Evolutionary conservation across 2,113 vertebrate genomes (phyloP).

Genomic region (Lontra canadensis): DNA sequence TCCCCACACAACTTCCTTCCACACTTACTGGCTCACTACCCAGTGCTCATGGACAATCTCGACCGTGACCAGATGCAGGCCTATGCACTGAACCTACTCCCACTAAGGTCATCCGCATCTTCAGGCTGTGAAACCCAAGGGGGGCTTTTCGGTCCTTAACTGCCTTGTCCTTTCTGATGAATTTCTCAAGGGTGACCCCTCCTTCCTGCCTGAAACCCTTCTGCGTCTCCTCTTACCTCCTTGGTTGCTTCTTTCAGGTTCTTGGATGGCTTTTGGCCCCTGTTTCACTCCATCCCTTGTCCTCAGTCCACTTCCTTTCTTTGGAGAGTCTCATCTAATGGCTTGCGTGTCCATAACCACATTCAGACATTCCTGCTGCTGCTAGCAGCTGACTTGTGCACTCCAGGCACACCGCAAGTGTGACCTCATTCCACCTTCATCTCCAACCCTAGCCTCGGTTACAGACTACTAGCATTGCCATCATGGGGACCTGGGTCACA

Average conservation of each 20-base stretch:
- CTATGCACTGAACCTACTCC: background rate
- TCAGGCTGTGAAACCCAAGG: background rate
- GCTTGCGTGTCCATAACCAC: background rate
- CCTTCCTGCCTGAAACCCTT: background rate
- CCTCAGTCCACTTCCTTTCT: background rate
- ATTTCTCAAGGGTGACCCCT: background rate
- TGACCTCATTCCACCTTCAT: background rate
- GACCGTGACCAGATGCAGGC: background rate
- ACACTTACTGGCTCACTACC: background rate
- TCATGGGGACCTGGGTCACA: background rate
- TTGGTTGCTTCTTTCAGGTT: background rate
- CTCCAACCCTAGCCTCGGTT: background rate
- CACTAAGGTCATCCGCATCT: background rate
- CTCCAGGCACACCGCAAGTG: background rate
- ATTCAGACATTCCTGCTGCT: background rate
- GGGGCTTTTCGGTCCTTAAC: too few relatives aligned
- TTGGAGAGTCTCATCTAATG: background rate
- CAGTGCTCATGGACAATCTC: background rate
- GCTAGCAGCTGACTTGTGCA: background rate
- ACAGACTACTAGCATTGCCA: background rate
- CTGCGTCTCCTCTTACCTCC: background rate
- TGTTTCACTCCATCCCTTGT: too few relatives aligned
- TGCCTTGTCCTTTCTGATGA: too few relatives aligned
- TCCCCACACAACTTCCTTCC: background rate
- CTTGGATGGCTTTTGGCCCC: background rate